A percentile compares a stretch with the other conserved stretches of the same genome.
Evolutionary conservation across 2,888 invertebrate genomes (phyloP).

Genomic region (Apotomis betuletana): DNA sequence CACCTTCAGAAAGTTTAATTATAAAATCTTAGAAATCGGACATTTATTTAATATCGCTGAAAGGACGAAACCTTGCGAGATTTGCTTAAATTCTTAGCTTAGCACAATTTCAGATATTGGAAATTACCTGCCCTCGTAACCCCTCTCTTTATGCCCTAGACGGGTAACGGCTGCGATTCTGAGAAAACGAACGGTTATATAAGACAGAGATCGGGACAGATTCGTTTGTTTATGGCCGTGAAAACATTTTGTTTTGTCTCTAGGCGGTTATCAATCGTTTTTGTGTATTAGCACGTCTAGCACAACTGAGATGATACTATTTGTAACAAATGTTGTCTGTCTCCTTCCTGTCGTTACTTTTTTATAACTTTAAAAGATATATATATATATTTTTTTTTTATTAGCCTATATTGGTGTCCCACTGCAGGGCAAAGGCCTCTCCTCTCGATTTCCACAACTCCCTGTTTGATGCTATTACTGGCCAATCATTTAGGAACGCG

Average conservation of each 20-base stretch:
- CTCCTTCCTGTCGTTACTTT: too few relatives aligned
- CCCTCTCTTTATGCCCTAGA: constrained; percentile 33
- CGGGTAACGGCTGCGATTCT: constrained; percentile 31
- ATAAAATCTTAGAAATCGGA: constrained; percentile 51
- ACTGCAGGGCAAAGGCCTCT: too few relatives aligned
- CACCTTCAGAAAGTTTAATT: constrained; percentile 22
- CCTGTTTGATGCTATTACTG: too few relatives aligned
- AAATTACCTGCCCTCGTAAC: constrained; percentile 43
- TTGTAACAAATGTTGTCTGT: too few relatives aligned
- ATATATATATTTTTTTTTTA: too few relatives aligned
- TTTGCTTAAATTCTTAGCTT: constrained; percentile 52
- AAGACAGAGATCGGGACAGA: not conserved
- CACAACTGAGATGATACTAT: too few relatives aligned
- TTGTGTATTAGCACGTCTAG: not conserved
- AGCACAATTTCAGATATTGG: constrained; percentile 53
- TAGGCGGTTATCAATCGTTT: not conserved
- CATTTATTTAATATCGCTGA: constrained; percentile 58
- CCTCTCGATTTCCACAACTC: too few relatives aligned
- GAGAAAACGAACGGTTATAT: constrained; percentile 21
- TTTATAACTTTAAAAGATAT: too few relatives aligned
- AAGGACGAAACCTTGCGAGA: constrained; percentile 50
- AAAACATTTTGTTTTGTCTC: not conserved
- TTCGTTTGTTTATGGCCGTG: not conserved
- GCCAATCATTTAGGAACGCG: too few relatives aligned
- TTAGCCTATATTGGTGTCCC: too few relatives aligned